A percentile compares a stretch with the other conserved stretches of the same genome.
Conservation (phyloP, 2,888 invertebrate genomes). For the Drosophila pseudotalamancana region DNA sequence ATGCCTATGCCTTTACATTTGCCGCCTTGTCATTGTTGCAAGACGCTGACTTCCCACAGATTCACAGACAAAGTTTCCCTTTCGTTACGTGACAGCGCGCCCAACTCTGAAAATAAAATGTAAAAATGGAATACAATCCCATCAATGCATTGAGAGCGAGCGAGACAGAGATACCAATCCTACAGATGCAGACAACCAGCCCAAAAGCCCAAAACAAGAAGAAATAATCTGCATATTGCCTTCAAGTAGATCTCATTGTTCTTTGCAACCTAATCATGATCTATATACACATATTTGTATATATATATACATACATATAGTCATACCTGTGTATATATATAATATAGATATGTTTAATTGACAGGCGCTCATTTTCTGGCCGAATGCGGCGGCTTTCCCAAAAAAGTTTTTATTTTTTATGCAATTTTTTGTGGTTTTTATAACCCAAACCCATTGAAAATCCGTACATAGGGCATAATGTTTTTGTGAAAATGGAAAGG, state of each 20-base stretch:
- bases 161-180: slow-evolving; percentile 29
- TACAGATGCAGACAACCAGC: slow-evolving; percentile 34
- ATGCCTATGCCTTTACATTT: slow-evolving; percentile 31
- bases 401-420: slow-evolving; percentile 45
- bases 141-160: slow-evolving; percentile 37
- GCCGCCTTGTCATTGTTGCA: slow-evolving; percentile 68
- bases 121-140: slow-evolving; percentile 43
- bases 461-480: too few relatives aligned
- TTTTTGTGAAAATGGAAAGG: too few relatives aligned
- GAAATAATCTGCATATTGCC: slow-evolving; percentile 66
- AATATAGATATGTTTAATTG: slow-evolving; percentile 50
- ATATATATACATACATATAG: neutral
- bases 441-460: too few relatives aligned
- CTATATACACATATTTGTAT: neutral
- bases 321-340: too few relatives aligned
- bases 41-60: slow-evolving; percentile 76
- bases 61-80: slow-evolving; percentile 64
- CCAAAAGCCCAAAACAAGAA: slow-evolving; percentile 19
- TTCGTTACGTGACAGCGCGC: slow-evolving; percentile 77
- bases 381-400: slow-evolving; percentile 64
- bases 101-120: slow-evolving; percentile 21
- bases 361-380: slow-evolving; percentile 69
- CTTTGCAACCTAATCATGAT: slow-evolving; percentile 57
- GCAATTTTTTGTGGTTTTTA: slow-evolving; percentile 37
- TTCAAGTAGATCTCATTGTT: slow-evolving; percentile 66